These are phyloP conservation scores for Drosophila parabipectinata DNA, from an alignment of 1,140 invertebrate species.

Conservation along the genomic window DNA sequence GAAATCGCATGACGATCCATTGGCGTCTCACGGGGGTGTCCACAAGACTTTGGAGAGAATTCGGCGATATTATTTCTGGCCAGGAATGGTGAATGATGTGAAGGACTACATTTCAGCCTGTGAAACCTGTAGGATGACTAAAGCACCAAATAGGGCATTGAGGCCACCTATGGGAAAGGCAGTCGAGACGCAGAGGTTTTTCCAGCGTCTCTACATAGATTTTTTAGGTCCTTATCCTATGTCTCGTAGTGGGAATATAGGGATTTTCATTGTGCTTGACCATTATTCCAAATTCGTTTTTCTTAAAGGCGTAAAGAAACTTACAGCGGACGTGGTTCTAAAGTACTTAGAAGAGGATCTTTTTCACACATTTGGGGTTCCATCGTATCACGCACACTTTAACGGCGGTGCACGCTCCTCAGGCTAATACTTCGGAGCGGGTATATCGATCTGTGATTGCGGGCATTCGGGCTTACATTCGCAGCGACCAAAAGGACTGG, in stretches of 20 bases:
- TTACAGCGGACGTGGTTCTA: no score
- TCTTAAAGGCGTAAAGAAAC: no score
- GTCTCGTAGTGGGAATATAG: conserved; percentile 12
- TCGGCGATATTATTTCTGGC: conserved; percentile 18
- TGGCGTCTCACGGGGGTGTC: conserved; percentile 8
- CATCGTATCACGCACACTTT: no score
- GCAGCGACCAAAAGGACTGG: no score
- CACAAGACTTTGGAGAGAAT: conserved; percentile 4
- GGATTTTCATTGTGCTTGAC: no score
- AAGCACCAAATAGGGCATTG: conserved; percentile 13
- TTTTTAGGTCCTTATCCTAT: conserved; percentile 34
- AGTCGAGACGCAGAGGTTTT: conserved; percentile 5
- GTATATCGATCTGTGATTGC: no score
- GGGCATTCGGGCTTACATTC: no score
- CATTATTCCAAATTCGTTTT: no score
- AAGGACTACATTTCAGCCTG: conserved; percentile 7
- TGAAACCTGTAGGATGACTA: conserved; percentile 11
- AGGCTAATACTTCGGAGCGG: no score
- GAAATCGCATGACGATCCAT: conserved; percentile 1
- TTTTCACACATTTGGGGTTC: no score
- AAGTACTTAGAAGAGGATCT: no score
- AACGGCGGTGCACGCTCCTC: no score
- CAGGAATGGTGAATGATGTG: conserved; percentile 9
- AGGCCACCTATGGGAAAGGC: conserved; percentile 24
- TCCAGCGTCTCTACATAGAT: conserved; percentile 37